phyloP scores from a whole-genome alignment of 2,888 invertebrate genomes.

The Tridacna gigas region DNA sequence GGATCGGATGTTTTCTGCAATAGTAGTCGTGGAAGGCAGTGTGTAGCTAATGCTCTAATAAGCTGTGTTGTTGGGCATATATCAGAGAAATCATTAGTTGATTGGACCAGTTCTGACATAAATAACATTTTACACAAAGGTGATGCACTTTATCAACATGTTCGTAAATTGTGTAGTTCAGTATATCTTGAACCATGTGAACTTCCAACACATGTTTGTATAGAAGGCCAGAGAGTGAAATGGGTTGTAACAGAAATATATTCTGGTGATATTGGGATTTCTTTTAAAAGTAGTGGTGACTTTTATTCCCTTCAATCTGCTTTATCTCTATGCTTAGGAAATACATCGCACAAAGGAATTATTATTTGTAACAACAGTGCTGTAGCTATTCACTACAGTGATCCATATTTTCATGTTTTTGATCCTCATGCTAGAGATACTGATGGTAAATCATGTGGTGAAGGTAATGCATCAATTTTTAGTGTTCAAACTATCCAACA shows the following conservation, averaged over 20 bases:
- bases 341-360: background rate
- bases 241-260: background rate
- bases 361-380: background rate
- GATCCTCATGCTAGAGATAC: background rate
- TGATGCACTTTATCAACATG: background rate
- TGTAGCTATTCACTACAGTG: background rate
- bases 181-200: background rate
- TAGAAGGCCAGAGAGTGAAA: background rate
- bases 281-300: background rate
- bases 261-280: background rate
- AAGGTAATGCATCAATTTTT: background rate
- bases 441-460: background rate
- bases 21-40: background rate
- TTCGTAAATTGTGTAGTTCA: background rate
- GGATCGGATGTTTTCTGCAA: background rate
- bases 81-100: background rate
- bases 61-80: background rate
- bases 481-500: background rate
- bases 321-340: background rate
- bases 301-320: background rate
- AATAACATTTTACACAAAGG: background rate
- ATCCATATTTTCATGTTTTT: constrained; percentile 1
- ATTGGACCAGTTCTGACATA: background rate
- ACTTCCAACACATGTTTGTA: background rate
- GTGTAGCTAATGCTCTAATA: background rate